Conservation (phyloP, 2,888 invertebrate genomes). For the Drosophila recens region DNA sequence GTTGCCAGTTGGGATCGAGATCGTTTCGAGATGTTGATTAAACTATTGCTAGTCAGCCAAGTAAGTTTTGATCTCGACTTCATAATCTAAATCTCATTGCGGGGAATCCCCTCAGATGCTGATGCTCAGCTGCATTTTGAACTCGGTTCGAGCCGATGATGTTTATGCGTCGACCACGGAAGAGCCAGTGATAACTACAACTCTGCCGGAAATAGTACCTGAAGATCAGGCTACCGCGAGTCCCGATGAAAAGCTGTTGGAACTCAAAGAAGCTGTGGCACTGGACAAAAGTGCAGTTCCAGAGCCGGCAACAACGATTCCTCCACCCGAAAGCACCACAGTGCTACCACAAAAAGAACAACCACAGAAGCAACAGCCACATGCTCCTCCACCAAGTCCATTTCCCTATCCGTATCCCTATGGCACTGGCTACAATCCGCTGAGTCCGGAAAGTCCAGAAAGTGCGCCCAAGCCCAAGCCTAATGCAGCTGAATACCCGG, state of each 20-base stretch:
- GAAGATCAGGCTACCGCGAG: conserved; percentile 25
- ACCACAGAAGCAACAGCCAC: conserved; percentile 14
- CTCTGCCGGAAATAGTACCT: conserved; percentile 19
- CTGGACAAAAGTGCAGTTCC: conserved; percentile 10
- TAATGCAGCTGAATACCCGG: conserved; percentile 8
- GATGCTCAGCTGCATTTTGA: conserved; percentile 33
- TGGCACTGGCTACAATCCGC: neutral
- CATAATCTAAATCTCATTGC: neutral
- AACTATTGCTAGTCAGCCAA: conserved; percentile 60
- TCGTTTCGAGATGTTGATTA: conserved; percentile 48
- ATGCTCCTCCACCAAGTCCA: conserved; percentile 1
- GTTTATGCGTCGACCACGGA: conserved; percentile 34
- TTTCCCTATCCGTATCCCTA: conserved; percentile 16
- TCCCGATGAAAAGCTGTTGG: conserved; percentile 31
- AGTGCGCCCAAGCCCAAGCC: conserved; percentile 3
- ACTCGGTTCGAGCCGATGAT: conserved; percentile 15
- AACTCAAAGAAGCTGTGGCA: conserved; percentile 31
- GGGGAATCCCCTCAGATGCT: conserved; percentile 40
- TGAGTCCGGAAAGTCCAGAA: neutral
- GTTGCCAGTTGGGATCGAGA: conserved; percentile 20
- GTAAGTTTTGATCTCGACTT: conserved; percentile 29
- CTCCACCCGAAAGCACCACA: conserved; percentile 17
- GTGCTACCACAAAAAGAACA: conserved; percentile 18
- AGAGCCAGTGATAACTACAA: conserved; percentile 39
- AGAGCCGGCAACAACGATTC: conserved; percentile 48